Conservation (phyloP, 2,888 invertebrate species). For the Mesorhabditis spiculigera region DNA sequence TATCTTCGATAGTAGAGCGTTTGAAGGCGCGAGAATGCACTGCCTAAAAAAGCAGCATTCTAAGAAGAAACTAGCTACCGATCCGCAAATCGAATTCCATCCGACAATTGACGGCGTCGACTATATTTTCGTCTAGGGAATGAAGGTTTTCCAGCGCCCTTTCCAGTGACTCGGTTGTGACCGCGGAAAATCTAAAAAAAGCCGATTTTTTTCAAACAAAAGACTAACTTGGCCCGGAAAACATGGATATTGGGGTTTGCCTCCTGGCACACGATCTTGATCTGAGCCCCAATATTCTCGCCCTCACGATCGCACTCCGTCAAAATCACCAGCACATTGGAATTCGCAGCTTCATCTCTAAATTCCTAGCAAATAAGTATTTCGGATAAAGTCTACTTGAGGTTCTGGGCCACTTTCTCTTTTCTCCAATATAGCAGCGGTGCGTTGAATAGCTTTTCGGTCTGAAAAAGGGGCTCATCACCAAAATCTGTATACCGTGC, state of each 20-base stretch:
- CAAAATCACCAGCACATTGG: conserved; percentile 81
- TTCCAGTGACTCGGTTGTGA: conserved; percentile 77
- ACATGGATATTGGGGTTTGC: conserved; percentile 65
- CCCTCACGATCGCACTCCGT: conserved; percentile 99
- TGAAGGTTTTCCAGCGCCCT: conserved; percentile 77
- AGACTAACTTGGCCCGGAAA: conserved; percentile 40
- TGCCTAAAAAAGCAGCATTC: conserved; percentile 59
- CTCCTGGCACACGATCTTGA: conserved; percentile 77
- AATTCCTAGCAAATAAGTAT: conserved; percentile 8
- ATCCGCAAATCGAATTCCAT: conserved; percentile 86
- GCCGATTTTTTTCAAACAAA: not conserved
- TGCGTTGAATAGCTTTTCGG: conserved; percentile 76
- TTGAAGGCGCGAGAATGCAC: conserved; percentile 95
- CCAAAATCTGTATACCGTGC: not conserved
- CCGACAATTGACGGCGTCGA: conserved; percentile 79
- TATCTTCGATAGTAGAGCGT: too few species aligned
- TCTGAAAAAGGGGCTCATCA: too few species aligned
- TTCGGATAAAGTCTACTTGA: too few species aligned
- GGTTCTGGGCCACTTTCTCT: too few species aligned
- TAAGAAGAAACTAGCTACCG: conserved; percentile 61
- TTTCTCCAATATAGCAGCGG: conserved; percentile 65
- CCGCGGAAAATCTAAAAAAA: conserved; percentile 83
- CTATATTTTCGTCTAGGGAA: conserved; percentile 72
- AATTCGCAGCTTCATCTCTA: conserved; percentile 61
- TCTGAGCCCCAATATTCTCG: conserved; percentile 96